A percentile compares a stretch with the other conserved stretches of the same genome.
Conservation (phyloP, 2,888 invertebrate species). For the Bellardia bayeri region DNA sequence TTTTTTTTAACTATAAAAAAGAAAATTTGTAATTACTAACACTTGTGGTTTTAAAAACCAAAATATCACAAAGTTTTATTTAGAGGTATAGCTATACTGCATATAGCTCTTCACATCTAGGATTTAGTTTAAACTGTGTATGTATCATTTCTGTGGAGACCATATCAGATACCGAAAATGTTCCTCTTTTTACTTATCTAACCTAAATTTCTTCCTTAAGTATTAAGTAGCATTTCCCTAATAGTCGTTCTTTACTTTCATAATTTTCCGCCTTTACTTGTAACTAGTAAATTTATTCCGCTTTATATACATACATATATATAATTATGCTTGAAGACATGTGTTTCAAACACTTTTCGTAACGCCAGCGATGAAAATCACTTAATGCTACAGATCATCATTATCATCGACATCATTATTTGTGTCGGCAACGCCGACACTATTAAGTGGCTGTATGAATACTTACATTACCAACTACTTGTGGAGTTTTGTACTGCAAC, state of each 20-base stretch:
- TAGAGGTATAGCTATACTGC: too few species aligned
- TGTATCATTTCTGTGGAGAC: too few species aligned
- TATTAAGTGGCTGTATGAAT: slow-evolving; percentile 6
- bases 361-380: slow-evolving; percentile 73
- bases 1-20: too few species aligned
- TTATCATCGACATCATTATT: slow-evolving; percentile 57
- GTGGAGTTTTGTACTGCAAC: slow-evolving; percentile 7
- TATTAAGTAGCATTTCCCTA: background rate
- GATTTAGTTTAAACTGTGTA: too few species aligned
- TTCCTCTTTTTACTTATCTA: too few species aligned
- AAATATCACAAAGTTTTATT: too few species aligned
- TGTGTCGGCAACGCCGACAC: slow-evolving; percentile 52
- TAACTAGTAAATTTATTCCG: slow-evolving; percentile 44
- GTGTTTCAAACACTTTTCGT: slow-evolving; percentile 69
- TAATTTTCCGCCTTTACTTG: background rate
- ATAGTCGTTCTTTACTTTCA: background rate
- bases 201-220: background rate
- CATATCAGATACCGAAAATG: too few species aligned
- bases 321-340: slow-evolving; percentile 70
- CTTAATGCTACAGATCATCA: slow-evolving; percentile 70
- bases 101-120: too few species aligned
- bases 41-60: too few species aligned
- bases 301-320: background rate
- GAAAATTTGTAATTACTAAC: too few species aligned
- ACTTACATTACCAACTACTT: background rate